Percentiles rank a stretch among this genome's conserved stretches.
Evolutionary conservation across 2,113 vertebrate species (phyloP).

Genomic region (Fulmarus glacialis): DNA sequence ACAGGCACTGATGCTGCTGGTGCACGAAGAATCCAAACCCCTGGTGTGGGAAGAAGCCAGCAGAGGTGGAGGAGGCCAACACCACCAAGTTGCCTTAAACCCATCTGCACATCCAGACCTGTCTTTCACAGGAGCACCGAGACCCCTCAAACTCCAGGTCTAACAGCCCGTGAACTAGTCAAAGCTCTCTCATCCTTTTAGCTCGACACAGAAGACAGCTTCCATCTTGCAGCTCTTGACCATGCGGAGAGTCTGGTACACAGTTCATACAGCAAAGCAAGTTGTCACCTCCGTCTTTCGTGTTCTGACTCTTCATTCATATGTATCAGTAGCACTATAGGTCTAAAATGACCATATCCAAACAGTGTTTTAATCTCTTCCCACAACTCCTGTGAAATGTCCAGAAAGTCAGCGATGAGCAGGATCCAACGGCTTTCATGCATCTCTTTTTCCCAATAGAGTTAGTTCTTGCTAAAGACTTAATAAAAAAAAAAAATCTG

Average conservation of each 20-base stretch:
- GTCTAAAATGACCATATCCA: fast-evolving
- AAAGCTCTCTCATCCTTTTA: background rate
- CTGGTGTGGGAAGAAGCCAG: background rate
- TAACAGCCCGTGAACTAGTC: background rate
- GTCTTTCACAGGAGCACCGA: background rate
- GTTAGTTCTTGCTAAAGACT: background rate
- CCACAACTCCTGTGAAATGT: fast-evolving
- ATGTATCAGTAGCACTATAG: background rate
- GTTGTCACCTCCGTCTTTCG: background rate
- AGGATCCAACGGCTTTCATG: background rate
- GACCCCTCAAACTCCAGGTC: background rate
- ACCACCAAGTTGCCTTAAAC: background rate
- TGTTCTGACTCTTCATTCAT: background rate
- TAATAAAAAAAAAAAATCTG: background rate
- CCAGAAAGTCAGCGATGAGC: background rate
- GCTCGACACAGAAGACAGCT: background rate
- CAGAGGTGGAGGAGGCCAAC: background rate
- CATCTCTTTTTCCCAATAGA: background rate
- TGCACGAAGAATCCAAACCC: background rate
- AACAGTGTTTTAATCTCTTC: background rate
- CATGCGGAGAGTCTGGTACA: background rate
- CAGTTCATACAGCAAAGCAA: background rate
- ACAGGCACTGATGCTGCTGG: background rate
- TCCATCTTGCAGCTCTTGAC: background rate
- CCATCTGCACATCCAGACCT: background rate